Evolutionary conservation across 92 coral and sea anemone species (phyloP).

Genomic region (Porites cylindrica): DNA sequence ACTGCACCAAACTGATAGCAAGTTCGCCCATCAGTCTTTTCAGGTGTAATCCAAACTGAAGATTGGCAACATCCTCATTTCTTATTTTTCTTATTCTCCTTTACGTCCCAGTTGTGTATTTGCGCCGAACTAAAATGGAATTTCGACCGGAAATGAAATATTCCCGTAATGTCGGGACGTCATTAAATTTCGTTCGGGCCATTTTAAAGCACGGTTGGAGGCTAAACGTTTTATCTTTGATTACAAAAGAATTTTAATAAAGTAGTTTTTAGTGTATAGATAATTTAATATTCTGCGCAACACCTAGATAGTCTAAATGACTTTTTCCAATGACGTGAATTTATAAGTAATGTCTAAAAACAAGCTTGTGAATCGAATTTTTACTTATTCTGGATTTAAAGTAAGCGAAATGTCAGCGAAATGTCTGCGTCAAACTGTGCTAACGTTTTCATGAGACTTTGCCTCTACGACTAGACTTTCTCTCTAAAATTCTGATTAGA

Average conservation of each 20-base stretch:
- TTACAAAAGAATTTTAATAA: constrained; percentile 33
- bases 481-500: no score
- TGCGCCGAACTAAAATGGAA: not conserved
- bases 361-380: no score
- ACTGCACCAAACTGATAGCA: constrained; percentile 34
- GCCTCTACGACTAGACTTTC: no score
- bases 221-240: not conserved
- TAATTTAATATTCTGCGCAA: not conserved
- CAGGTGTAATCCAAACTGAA: constrained; percentile 19
- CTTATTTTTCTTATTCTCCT: not conserved
- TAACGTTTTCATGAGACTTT: no score
- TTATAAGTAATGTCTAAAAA: no score
- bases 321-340: not conserved
- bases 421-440: no score
- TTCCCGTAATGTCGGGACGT: not conserved
- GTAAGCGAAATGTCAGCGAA: no score
- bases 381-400: not conserved
- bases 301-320: not conserved
- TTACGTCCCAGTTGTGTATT: not conserved
- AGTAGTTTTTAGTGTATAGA: not conserved
- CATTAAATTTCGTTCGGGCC: not conserved
- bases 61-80: constrained; percentile 10
- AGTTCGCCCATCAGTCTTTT: not conserved
- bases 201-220: constrained; percentile 1
- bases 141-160: constrained; percentile 20